Base-by-base conservation (phyloP, 2,797 vertebrate species). In the Anguilla megastoma region DNA sequence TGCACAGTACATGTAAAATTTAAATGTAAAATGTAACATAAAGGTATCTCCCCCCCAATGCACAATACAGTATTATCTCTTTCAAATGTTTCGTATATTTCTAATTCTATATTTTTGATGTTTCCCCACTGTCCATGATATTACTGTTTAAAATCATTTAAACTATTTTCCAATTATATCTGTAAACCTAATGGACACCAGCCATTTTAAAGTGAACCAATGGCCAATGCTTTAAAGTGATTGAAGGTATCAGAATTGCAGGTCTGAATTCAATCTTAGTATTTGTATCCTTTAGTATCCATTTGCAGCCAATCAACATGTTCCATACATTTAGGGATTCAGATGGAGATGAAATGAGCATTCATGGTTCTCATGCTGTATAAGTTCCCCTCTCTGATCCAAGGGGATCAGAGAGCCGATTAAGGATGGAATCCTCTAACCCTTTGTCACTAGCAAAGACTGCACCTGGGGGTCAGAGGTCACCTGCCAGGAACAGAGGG, bases 391-490 rank as follows among this genome's bases (percentile, higher is more conserved):
- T 87, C 71, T 79, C 84, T 82, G 84, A 85, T 84, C 88, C 85
- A 50, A 66, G 84, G 85, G 86, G 66, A 90, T 86, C 84, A 74
- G 52, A 63, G 88, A 83, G 86, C 86, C 74, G 90, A 92, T 90
- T 91, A 87, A 58, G 80, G 86, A 84, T 86, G 84, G 89, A 91
- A 88, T 86, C 89, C 89, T 88, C 54, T 84, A 84, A 36, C 33
- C 85, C 86, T 90, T 91, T 90, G 89, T 91, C 88, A 86, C 80
- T 27, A 8, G 86, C 71, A 85, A 66, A 86, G 92, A 87, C 86
- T 84, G 91, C 88, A 86, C 90, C 80, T 90, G 85, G 86, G 86
- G 90, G 90, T 90, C 85, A 91, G 91, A 92, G 93, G 92, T 89
- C 36, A 16, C 45, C 27, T 56, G 66, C 83, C 89, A 85, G 45